A percentile compares a stretch with the other conserved stretches of the same genome.
These are phyloP conservation scores for Crotalus tigris DNA, from an alignment of 2,113 vertebrate species.

Conservation along the genomic window DNA sequence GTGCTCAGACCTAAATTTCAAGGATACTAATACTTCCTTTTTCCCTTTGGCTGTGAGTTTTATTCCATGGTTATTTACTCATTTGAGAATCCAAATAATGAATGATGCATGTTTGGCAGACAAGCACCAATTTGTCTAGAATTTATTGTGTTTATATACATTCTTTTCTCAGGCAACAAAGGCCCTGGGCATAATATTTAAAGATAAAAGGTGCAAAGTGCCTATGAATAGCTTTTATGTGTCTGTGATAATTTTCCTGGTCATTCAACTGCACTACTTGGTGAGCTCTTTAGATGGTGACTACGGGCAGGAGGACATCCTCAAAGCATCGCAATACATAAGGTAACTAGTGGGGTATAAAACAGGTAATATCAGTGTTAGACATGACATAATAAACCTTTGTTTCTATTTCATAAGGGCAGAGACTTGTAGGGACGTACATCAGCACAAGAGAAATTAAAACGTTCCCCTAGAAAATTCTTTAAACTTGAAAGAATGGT, in stretches of 20 bases:
- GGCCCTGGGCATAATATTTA: constrained; percentile 24
- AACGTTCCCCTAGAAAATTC: background rate
- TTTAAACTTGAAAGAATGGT: background rate
- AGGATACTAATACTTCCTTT: rapidly evolving
- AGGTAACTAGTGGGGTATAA: constrained; percentile 41
- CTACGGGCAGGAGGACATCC: constrained; percentile 30
- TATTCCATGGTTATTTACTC: constrained; percentile 19
- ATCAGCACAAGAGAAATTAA: background rate
- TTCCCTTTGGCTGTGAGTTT: constrained; percentile 1
- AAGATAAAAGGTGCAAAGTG: constrained; percentile 30
- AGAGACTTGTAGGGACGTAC: background rate
- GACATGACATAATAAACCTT: constrained; percentile 1
- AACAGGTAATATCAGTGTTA: constrained; percentile 6
- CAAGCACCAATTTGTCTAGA: background rate
- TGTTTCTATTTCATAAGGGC: constrained; percentile 21
- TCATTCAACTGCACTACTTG: constrained; percentile 36
- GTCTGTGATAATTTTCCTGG: constrained; percentile 41
- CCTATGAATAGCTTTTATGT: constrained; percentile 25
- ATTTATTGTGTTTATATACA: background rate
- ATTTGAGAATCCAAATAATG: background rate
- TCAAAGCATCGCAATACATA: constrained; percentile 24
- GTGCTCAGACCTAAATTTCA: constrained; percentile 8
- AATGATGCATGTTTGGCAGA: background rate
- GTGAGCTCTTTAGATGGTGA: constrained; percentile 21
- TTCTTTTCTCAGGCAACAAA: constrained; percentile 23